Evolutionary conservation across 2,888 invertebrate species (phyloP).

Genomic region (Drosophila aldrichi): DNA sequence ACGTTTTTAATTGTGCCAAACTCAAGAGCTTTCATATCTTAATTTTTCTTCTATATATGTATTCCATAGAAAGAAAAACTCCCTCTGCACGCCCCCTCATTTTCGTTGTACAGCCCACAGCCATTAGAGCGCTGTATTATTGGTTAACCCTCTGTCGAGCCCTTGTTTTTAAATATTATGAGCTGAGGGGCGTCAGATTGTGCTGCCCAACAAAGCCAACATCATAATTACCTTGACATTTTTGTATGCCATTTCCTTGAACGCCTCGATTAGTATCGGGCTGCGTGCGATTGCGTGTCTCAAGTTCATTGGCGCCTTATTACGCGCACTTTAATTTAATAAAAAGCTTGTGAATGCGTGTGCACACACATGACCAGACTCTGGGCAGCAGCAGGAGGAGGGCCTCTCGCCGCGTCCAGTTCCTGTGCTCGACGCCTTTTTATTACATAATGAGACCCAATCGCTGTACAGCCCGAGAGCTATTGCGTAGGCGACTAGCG

Average conservation of each 20-base stretch:
- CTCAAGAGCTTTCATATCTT: background rate
- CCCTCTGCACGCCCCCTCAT: background rate
- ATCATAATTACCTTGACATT: constrained; percentile 76
- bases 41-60: background rate
- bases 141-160: constrained; percentile 25
- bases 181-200: constrained; percentile 38
- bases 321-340: constrained; percentile 77
- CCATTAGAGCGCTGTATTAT: constrained; percentile 43
- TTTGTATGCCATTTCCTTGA: constrained; percentile 53
- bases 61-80: background rate
- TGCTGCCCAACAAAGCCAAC: constrained; percentile 56
- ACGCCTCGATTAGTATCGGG: constrained; percentile 16
- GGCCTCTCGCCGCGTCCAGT: background rate
- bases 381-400: background rate
- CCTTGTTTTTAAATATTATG: constrained; percentile 47
- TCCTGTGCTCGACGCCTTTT: constrained; percentile 63
- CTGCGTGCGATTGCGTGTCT: constrained; percentile 53
- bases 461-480: constrained; percentile 11
- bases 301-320: constrained; percentile 73
- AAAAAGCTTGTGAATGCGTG: constrained; percentile 75
- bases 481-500: background rate
- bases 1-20: background rate
- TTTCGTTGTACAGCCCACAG: background rate
- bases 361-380: constrained; percentile 58
- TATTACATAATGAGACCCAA: constrained; percentile 72